phyloP scores from a whole-genome alignment of 2,888 invertebrate species.

The Archaeoteleia sp. region DNA sequence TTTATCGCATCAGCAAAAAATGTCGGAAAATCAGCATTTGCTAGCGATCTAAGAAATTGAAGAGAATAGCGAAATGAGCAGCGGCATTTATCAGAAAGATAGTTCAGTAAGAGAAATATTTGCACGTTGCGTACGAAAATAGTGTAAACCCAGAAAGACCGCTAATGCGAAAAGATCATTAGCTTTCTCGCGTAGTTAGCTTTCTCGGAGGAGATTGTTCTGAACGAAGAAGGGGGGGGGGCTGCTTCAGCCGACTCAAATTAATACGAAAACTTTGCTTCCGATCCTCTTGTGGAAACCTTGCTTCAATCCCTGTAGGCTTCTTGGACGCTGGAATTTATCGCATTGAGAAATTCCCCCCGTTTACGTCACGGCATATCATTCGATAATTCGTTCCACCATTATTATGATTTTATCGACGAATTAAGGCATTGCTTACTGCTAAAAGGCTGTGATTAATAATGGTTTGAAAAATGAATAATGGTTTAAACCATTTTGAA shows the following conservation, averaged over 20 bases:
- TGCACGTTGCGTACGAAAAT: slow-evolving; percentile 51
- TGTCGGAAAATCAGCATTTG: not conserved
- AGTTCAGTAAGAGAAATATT: slow-evolving; percentile 48
- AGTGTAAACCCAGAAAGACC: slow-evolving; percentile 44
- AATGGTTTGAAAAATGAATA: no score
- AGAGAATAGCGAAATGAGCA: slow-evolving; percentile 7
- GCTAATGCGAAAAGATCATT: slow-evolving; percentile 55
- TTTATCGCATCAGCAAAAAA: slow-evolving; percentile 18
- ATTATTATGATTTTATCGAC: no score
- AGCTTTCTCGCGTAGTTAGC: slow-evolving; percentile 52
- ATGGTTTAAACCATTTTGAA: no score
- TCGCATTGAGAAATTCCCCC: slow-evolving; percentile 42
- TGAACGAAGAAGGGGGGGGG: slow-evolving; percentile 22
- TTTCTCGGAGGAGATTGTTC: slow-evolving; percentile 32
- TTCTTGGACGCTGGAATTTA: slow-evolving; percentile 46
- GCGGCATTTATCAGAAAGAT: slow-evolving; percentile 14
- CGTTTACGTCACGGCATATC: slow-evolving; percentile 45
- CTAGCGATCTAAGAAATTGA: not conserved
- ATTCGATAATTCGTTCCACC: slow-evolving; percentile 38
- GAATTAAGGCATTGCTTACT: no score
- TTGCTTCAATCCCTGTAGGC: slow-evolving; percentile 47
- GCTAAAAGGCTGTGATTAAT: no score
- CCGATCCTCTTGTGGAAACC: slow-evolving; percentile 43
- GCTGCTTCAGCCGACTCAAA: slow-evolving; percentile 48
- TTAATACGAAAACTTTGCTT: slow-evolving; percentile 55